A percentile compares a stretch with the other conserved stretches of the same genome.
Evolutionary conservation across 2,113 vertebrate species (phyloP).

Genomic region (Aldabrachelys gigantea): DNA sequence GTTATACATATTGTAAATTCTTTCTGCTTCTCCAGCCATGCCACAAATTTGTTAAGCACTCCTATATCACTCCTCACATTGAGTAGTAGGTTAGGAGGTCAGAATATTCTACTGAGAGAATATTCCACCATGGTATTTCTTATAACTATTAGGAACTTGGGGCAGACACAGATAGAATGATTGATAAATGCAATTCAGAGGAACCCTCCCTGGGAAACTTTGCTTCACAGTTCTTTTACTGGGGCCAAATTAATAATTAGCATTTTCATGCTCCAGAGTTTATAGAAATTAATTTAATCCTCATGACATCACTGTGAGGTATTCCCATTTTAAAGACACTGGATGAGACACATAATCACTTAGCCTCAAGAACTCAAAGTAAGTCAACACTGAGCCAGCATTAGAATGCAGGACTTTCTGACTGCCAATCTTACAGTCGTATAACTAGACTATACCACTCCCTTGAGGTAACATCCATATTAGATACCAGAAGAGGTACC

Average conservation of each 20-base stretch:
- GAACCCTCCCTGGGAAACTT: neutral
- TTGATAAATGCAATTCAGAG: neutral
- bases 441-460: neutral
- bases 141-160: neutral
- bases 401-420: neutral
- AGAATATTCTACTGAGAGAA: neutral
- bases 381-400: neutral
- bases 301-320: neutral
- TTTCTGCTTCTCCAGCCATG: neutral
- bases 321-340: neutral
- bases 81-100: neutral
- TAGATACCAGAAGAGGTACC: neutral
- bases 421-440: neutral
- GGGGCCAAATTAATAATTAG: neutral
- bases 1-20: neutral
- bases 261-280: neutral
- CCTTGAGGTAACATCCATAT: neutral
- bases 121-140: neutral
- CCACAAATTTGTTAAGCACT: neutral
- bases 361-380: neutral
- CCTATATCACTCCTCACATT: neutral
- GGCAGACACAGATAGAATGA: neutral
- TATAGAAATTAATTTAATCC: neutral
- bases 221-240: neutral
- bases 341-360: too few species aligned